These are phyloP conservation scores for Maniola jurtina DNA, from an alignment of 1,140 invertebrate genomes.

Conservation along the genomic window DNA sequence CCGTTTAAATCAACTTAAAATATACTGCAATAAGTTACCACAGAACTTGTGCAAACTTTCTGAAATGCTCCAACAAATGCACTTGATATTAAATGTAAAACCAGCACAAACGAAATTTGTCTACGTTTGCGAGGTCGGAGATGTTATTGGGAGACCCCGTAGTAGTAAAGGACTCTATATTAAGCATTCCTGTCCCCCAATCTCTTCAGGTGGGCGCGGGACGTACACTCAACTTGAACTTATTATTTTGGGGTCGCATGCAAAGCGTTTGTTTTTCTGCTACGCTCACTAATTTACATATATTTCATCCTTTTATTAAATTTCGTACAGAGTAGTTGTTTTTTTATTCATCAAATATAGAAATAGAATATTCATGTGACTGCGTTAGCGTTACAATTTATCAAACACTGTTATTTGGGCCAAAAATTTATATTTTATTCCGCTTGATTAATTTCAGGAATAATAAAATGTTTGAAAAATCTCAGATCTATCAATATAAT, in stretches of 20 bases:
- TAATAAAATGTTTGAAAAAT: too few relatives aligned
- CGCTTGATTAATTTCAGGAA: too few relatives aligned
- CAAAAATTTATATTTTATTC: too few relatives aligned
- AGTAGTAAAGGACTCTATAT: conserved; percentile 73
- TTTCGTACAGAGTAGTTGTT: conserved; percentile 28
- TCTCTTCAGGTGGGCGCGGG: conserved; percentile 68
- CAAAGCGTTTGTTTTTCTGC: conserved; percentile 66
- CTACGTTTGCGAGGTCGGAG: conserved; percentile 55
- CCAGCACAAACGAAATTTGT: conserved; percentile 49
- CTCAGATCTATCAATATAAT: too few relatives aligned
- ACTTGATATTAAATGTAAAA: conserved; percentile 38
- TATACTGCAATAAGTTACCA: conserved; percentile 19
- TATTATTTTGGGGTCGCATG: conserved; percentile 68
- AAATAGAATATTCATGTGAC: neutral
- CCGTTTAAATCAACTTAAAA: conserved; percentile 17
- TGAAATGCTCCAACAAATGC: conserved; percentile 25
- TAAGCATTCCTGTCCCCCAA: conserved; percentile 73
- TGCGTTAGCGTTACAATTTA: neutral
- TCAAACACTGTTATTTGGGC: neutral
- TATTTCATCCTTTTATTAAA: conserved; percentile 66
- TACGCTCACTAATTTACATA: conserved; percentile 57
- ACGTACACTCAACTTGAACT: conserved; percentile 67
- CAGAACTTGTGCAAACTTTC: conserved; percentile 15
- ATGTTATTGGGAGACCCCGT: conserved; percentile 67
- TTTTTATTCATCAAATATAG: conserved; percentile 4